Base-by-base conservation (phyloP, 2,888 invertebrate species). In the Keiferia lycopersicella region DNA sequence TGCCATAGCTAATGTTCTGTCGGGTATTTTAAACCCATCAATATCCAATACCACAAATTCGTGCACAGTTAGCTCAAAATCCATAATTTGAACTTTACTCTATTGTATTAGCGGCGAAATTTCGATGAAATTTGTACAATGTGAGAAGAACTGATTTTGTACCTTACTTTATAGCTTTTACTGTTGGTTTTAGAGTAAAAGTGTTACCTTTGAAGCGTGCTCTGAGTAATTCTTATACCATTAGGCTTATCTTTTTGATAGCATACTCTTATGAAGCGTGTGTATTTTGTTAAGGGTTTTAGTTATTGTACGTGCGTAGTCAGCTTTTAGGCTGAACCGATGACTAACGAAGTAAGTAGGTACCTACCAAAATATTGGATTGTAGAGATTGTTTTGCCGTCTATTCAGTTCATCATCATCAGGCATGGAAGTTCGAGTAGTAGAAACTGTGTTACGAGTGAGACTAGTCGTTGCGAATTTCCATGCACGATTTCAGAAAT, bases 1-100 rank as follows among this genome's bases (percentile, higher is more conserved):
- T 64, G 53, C 61, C 64, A n/a, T n/a, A 66, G 59, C 66, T 66
- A 64, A 62, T 60, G 56, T 56, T 34, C 26, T 56, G 34, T 34
- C 34, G 16, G 58, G 51, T 56, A 56, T 48, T 65, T 53, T 26
- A 53, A 22, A 53, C 20, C 51, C 51, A 53, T 53, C 51, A 26
- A 51, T 51, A 53, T 53, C 51, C 51, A 53, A 53, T 26, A 26
- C 22, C 26, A 53, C 22, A 26, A 22, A 14, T 53, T 20, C 50
- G 16, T 10, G 22, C 22, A 16, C n/a, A 11, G n/a, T 34, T n/a
- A 45, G 16, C 3, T 20, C 8, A 8, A 11, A 20, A 51, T 8
- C 11, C 11, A 22, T 22, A 51, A 22, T 51, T 2, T 22, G 20
- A 51, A 45, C 45, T 8, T 16, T 45, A 45, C 16, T 4, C 45